These are phyloP conservation scores for Echeneis naucrates DNA, from an alignment of 2,797 vertebrate genomes.

Conservation along the genomic window DNA sequence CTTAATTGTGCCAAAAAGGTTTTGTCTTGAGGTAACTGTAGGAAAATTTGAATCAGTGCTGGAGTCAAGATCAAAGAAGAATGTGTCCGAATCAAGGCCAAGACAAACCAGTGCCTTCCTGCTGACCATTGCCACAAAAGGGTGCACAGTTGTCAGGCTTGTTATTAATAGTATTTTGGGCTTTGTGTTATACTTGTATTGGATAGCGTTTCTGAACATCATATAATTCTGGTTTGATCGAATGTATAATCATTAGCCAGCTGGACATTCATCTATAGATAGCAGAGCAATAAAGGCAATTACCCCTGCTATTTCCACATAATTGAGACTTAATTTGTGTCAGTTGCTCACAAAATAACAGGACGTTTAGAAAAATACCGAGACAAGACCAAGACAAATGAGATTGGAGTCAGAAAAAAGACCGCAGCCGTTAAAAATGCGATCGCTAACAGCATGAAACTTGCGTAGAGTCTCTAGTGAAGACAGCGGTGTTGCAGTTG, in stretches of 20 bases:
- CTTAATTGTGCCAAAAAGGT: neutral
- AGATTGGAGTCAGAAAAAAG: slow-evolving; percentile 50
- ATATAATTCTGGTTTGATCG: slow-evolving; percentile 35
- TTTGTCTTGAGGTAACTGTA: slow-evolving; percentile 31
- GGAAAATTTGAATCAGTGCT: slow-evolving; percentile 49
- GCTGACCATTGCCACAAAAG: slow-evolving; percentile 33
- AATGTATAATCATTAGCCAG: slow-evolving; percentile 51
- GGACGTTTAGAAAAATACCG: slow-evolving; percentile 67
- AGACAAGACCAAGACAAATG: slow-evolving; percentile 66
- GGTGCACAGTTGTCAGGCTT: slow-evolving; percentile 52
- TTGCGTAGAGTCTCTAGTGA: neutral
- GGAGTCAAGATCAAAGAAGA: slow-evolving; percentile 33
- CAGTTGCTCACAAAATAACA: slow-evolving; percentile 54
- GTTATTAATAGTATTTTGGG: slow-evolving; percentile 34
- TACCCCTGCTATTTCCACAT: slow-evolving; percentile 57
- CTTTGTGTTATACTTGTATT: slow-evolving; percentile 44
- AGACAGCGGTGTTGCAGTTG: slow-evolving; percentile 16
- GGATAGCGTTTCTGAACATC: slow-evolving; percentile 48
- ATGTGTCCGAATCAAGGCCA: slow-evolving; percentile 19
- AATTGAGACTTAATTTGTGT: slow-evolving; percentile 67
- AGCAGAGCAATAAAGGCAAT: slow-evolving; percentile 55
- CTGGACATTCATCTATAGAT: slow-evolving; percentile 64
- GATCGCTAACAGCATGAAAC: slow-evolving; percentile 33
- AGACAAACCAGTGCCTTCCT: slow-evolving; percentile 23
- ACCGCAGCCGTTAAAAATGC: slow-evolving; percentile 40